phyloP scores from a whole-genome alignment of 2,888 invertebrate genomes.

The Orchesella flavescens region DNA sequence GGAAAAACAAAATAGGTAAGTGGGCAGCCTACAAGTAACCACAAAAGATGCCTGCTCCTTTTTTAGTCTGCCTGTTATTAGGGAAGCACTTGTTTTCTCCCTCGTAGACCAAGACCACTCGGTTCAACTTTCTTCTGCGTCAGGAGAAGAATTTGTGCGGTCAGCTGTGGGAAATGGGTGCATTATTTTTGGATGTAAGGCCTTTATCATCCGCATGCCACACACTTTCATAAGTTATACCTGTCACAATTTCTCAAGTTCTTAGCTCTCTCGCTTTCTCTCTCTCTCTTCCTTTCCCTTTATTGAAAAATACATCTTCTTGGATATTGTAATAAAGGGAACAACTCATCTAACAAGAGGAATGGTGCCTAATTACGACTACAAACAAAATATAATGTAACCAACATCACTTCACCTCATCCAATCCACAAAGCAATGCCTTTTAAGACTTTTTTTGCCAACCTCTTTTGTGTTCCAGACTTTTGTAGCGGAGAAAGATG shows the following conservation, averaged over 20 bases:
- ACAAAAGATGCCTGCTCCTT: slow-evolving; percentile 20
- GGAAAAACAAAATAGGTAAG: slow-evolving; percentile 16
- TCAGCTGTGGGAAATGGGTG: slow-evolving; percentile 64
- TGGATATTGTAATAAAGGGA: slow-evolving; percentile 8
- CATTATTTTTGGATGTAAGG: slow-evolving; percentile 58
- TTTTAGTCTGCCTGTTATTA: slow-evolving; percentile 49
- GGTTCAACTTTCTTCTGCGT: slow-evolving; percentile 32
- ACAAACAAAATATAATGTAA: slow-evolving; percentile 43
- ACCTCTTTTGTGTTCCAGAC: slow-evolving; percentile 18
- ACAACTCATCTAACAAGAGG: slow-evolving; percentile 1
- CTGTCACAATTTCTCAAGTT: slow-evolving; percentile 45
- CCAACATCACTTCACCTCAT: slow-evolving; percentile 22
- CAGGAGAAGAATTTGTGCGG: slow-evolving; percentile 51
- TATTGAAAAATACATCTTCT: slow-evolving; percentile 33
- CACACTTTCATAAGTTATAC: slow-evolving; percentile 28
- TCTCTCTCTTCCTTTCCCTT: not conserved
- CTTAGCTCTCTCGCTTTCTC: slow-evolving; percentile 13
- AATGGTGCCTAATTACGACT: slow-evolving; percentile 49
- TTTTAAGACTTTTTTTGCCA: slow-evolving; percentile 24
- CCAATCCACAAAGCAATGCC: slow-evolving; percentile 32
- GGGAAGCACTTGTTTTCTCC: slow-evolving; percentile 55
- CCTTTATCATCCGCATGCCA: slow-evolving; percentile 45
- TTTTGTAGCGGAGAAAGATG: not conserved
- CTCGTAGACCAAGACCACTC: slow-evolving; percentile 27
- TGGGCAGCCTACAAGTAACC: slow-evolving; percentile 21